Conservation (phyloP, 37 sponge, comb jelly and placozoan species). For the Theonella swinhoei region DNA sequence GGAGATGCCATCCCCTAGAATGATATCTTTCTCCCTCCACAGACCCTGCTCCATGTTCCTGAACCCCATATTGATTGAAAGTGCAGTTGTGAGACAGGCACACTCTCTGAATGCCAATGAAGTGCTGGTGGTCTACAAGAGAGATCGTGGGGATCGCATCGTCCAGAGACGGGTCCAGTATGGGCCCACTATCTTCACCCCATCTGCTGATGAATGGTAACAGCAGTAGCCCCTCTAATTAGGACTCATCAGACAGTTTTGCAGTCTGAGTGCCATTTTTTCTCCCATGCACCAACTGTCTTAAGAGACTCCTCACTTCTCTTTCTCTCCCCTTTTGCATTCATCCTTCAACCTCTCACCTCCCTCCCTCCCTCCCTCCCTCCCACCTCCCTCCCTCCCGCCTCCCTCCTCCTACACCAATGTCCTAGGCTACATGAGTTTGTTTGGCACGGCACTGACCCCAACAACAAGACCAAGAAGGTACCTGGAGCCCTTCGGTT, state of each 20-base stretch:
- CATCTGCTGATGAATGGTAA: constrained; percentile 88
- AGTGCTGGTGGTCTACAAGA: constrained; percentile 87
- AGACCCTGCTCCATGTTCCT: constrained; percentile 73
- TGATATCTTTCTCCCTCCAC: too few relatives aligned
- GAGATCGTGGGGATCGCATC: constrained; percentile 43
- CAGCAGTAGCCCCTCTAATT: not conserved
- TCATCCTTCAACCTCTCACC: constrained; percentile 5
- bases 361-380: not conserved
- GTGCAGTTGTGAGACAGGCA: constrained; percentile 40
- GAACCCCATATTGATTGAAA: constrained; percentile 57
- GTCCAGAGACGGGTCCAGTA: constrained; percentile 68
- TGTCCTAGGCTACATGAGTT: constrained; percentile 85
- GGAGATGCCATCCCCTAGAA: too few relatives aligned
- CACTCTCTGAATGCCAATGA: constrained; percentile 86
- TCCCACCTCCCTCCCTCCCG: not conserved
- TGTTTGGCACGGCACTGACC: constrained; percentile 90
- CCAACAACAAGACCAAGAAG: constrained; percentile 84
- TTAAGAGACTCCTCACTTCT: not conserved
- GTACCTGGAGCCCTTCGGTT: constrained; percentile 74
- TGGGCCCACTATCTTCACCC: constrained; percentile 85
- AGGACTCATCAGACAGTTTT: too few relatives aligned
- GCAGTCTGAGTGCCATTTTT: too few relatives aligned
- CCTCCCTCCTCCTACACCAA: too few relatives aligned
- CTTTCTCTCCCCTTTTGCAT: not conserved
- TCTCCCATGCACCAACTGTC: not conserved